Evolutionary conservation across 2,113 vertebrate genomes (phyloP), one percentile per base, ranked within the genome.

Genomic region (Prunella himalayana): DNA sequence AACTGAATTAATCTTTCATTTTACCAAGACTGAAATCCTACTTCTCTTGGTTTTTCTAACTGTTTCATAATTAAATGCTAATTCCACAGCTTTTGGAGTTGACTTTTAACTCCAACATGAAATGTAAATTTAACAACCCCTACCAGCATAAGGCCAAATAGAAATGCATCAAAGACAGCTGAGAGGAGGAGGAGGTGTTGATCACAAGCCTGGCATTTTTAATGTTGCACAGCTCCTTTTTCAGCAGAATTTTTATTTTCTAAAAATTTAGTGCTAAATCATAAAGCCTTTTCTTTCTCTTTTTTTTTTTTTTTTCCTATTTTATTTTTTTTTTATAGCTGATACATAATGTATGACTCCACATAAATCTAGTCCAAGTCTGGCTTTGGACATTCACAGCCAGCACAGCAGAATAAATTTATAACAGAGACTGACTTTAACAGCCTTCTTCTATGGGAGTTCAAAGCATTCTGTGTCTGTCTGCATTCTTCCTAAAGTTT

Each of bases 221-320:
- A 88, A 92, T 54, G 83, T 44, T 87, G 66, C 73, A 71, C 51
- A 82, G 78, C 31, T 81, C 59, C 73, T 61, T 95, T 94, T 97
- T 83, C 93, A 97, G 95, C 89, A 84, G 94, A 94, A 93, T 85
- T 97, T 97, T 97, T 96, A 95, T 96, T 96, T 97, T 91, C 91
- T 92, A 69, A 69, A 94, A 96, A 96, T 96, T 88, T 95, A 95
- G 79, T 95, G 91, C 66, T 82, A 70, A 86, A 94, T 93, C 94
- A 93, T 91, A 92, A 95, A 94, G 39, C 11, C 22, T 92, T 95
- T 94, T 92, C 19, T 90, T 82, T 77, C 16, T 25, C 33, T 44
- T 1, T 33, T 8, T 35, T 6, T 54, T 18, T 3, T 18, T 28
- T 30, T 33, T 5, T 8, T n/a, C n/a, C 20, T 33, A 13, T 56